Conservation (phyloP, 2,888 invertebrate genomes). For the Rhimphoctona megacephalus region DNA sequence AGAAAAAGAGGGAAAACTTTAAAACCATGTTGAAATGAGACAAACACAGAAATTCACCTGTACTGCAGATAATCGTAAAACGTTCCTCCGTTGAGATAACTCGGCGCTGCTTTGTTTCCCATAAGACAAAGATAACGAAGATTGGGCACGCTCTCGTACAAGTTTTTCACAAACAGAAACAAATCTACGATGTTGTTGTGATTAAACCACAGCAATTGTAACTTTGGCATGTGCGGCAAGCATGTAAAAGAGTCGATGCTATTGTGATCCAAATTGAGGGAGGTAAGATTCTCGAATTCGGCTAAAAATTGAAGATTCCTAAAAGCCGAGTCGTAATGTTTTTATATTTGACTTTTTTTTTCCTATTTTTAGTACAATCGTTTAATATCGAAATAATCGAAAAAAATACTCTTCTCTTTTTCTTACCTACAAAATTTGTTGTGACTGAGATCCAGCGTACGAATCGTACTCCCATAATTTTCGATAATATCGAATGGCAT, state of each 20-base stretch:
- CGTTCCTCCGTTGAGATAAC: conserved; percentile 91
- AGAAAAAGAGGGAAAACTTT: too few species aligned
- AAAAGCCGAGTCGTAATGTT: conserved; percentile 76
- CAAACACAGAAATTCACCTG: conserved; percentile 85
- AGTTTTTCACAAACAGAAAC: conserved; percentile 90
- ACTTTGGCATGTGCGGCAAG: conserved; percentile 90
- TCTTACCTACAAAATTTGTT: conserved; percentile 81
- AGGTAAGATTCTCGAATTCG: conserved; percentile 90
- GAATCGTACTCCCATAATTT: conserved; percentile 76
- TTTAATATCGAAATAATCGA: not conserved
- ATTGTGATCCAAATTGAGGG: conserved; percentile 93
- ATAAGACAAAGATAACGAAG: conserved; percentile 92
- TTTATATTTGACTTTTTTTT: not conserved
- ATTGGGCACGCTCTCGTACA: conserved; percentile 90
- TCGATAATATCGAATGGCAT: conserved; percentile 82
- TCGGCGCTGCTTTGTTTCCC: conserved; percentile 94
- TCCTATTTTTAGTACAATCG: not conserved
- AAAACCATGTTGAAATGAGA: not conserved
- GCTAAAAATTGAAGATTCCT: conserved; percentile 91
- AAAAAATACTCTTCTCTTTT: not conserved
- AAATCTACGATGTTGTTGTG: conserved; percentile 87
- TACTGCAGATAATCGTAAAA: conserved; percentile 92
- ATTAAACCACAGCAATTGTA: conserved; percentile 91
- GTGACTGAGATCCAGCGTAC: conserved; percentile 81
- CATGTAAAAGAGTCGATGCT: conserved; percentile 89